Conservation (phyloP, 30 jellyfish, hydroid and myxozoan genomes). For the Pseudorhiza aurosa region DNA sequence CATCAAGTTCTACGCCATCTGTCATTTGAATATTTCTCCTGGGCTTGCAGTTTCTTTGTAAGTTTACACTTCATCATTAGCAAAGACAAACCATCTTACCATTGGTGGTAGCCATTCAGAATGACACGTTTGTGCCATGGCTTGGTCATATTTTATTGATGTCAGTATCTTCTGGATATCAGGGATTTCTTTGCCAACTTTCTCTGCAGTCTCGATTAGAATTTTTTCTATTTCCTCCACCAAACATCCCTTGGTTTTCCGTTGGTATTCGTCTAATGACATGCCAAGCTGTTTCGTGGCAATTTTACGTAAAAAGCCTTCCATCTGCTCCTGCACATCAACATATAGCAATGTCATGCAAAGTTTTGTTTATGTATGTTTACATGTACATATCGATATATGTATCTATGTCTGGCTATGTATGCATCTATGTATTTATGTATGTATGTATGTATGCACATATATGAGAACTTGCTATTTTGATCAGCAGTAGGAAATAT, state of each 20-base stretch:
- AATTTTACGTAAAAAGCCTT: constrained; percentile 35
- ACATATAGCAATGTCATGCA: too few species aligned
- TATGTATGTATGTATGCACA: too few species aligned
- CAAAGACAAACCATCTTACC: constrained; percentile 27
- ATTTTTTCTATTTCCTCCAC: constrained; percentile 29
- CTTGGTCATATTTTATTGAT: constrained; percentile 53
- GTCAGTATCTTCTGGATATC: constrained; percentile 48
- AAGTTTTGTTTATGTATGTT: too few species aligned
- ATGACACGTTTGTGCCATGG: constrained; percentile 67
- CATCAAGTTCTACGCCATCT: too few species aligned
- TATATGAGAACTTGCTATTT: too few species aligned
- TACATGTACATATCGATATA: too few species aligned
- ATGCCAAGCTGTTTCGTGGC: constrained; percentile 53
- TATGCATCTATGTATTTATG: too few species aligned
- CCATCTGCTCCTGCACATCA: constrained; percentile 69
- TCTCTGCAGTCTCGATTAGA: constrained; percentile 32
- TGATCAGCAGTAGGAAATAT: too few species aligned
- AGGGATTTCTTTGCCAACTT: constrained; percentile 30
- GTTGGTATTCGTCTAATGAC: constrained; percentile 40
- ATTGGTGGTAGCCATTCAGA: constrained; percentile 68
- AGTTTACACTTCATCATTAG: too few species aligned
- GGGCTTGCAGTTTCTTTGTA: too few species aligned
- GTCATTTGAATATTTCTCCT: too few species aligned
- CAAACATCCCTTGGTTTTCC: not conserved
- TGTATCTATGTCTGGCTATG: too few species aligned